phyloP scores from a whole-genome alignment of 2,113 vertebrate genomes.

The Helogale parvula region DNA sequence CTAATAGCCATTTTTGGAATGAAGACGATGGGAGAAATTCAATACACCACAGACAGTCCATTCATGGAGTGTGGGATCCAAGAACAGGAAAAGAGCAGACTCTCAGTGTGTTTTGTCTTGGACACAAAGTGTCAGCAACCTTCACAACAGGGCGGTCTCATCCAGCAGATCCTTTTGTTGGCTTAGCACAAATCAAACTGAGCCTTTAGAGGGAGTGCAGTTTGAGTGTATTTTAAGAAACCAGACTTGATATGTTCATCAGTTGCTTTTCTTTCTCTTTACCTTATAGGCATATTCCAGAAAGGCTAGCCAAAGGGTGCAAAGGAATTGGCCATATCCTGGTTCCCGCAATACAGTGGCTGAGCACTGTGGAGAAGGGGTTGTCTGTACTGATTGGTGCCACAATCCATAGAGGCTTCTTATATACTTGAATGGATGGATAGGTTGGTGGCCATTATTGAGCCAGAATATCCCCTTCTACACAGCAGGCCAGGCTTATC shows the following conservation, averaged over 20 bases:
- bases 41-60: not conserved
- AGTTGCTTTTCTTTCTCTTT: not conserved
- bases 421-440: not conserved
- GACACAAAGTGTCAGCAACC: not conserved
- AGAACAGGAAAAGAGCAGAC: not conserved
- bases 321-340: not conserved
- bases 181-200: not conserved
- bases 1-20: conserved; percentile 62
- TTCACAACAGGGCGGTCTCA: not conserved
- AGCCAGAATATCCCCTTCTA: not conserved
- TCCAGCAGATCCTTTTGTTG: not conserved
- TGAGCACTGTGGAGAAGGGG: not conserved
- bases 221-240: not conserved
- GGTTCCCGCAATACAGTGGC: not conserved
- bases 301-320: not conserved
- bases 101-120: not conserved
- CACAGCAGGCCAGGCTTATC: not conserved
- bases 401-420: not conserved
- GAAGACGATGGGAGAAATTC: conserved; percentile 54
- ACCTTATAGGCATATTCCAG: not conserved
- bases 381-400: not conserved
- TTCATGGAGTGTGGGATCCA: not conserved
- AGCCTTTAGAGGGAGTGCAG: not conserved
- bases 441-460: not conserved
- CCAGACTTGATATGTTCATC: not conserved